Base-by-base conservation (phyloP, 2,113 vertebrate genomes). In the Egretta garzetta region DNA sequence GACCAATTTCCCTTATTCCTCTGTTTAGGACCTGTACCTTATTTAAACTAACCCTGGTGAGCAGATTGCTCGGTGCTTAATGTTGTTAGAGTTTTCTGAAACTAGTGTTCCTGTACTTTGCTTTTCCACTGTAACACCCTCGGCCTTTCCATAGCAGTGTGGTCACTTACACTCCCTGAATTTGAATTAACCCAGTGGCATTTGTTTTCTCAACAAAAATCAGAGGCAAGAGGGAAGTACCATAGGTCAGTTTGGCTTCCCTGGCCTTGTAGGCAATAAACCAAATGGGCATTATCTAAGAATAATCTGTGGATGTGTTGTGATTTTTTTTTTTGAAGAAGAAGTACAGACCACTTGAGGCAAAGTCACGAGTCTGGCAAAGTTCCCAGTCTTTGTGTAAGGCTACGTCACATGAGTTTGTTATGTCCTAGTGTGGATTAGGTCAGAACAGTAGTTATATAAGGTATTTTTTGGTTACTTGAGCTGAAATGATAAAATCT, bases 141-240 rank as follows among this genome's bases (percentile, higher is more conserved):
- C 1, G 0, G 10, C 55, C 17, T 75, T 39, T 70, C 82, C 71
- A 1, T 22, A 62, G 63, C 2, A 0, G 2, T 17, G n/a, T 18
- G 68, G 10, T 73, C 45, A 3, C 18, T 33, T 21, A 14, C 10
- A 0, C 49, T 63, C 47, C 11, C 30, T 45, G 10, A 10, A 8
- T 39, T 39, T 9, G 33, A 32, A 18, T 73, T 21, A 24, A 20
- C 23, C 39, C 37, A 2, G 10, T 50, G 87, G 55, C 49, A 14
- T 49, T 72, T 85, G 62, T 72, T 80, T 60, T 53, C 67, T 66
- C 59, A 37, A 1, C 56, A 50, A 45, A 13, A 84, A 53, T 28
- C 4, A 3, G 64, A 56, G 63, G 10, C n/a, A 60, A 49, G 58
- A 67, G 32, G 43, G 28, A 18, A 56, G 22, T 43, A 14, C 28